These are phyloP conservation scores for Phalacrocorax aristotelis DNA, from an alignment of 2,113 vertebrate species.

Conservation along the genomic window DNA sequence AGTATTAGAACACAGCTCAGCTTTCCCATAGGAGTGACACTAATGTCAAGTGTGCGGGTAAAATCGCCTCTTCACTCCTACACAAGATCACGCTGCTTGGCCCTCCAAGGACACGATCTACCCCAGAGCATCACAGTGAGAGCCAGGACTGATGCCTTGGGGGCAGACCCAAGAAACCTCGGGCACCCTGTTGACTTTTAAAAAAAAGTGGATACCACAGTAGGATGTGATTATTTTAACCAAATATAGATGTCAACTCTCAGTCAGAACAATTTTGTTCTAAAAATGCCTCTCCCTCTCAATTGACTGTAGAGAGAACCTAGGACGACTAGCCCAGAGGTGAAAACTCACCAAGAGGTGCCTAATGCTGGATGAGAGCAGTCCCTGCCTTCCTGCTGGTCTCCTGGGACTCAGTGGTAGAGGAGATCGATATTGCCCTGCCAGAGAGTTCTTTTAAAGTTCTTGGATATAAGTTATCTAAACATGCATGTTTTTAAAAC, in stretches of 20 bases:
- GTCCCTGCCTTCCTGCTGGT: background rate
- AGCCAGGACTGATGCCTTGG: background rate
- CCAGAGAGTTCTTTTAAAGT: background rate
- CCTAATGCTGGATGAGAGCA: background rate
- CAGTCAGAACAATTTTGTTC: background rate
- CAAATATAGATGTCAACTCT: background rate
- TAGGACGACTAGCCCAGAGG: background rate
- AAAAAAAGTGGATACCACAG: background rate
- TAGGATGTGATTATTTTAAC: background rate
- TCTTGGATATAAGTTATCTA: background rate
- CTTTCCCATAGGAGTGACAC: background rate
- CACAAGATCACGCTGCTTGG: background rate
- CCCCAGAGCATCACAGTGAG: rapidly evolving
- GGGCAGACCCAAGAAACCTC: background rate
- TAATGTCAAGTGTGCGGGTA: background rate
- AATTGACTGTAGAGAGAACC: background rate
- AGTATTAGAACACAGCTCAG: background rate
- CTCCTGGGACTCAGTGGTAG: background rate
- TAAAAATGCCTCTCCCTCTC: background rate
- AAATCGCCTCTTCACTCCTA: background rate
- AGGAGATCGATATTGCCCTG: background rate
- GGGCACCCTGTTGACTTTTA: background rate
- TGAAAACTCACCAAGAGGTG: background rate
- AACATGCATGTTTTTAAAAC: background rate
- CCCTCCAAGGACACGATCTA: background rate